A percentile compares a stretch with the other conserved stretches of the same genome.
Evolutionary conservation across 2,797 vertebrate species (phyloP).

Genomic region (Poeciliopsis gracilis): DNA sequence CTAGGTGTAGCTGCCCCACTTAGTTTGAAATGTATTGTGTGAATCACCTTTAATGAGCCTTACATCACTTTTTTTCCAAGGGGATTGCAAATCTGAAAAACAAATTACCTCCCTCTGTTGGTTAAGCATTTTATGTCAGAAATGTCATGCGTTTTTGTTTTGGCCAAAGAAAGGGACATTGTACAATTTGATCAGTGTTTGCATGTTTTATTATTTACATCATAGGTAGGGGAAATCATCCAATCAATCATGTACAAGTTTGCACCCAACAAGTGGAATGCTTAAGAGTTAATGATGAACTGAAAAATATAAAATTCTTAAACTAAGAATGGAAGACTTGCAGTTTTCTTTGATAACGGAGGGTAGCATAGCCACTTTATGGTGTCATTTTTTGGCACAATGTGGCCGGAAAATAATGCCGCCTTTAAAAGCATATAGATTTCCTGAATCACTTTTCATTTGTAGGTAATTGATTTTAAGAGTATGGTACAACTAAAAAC

Average conservation of each 20-base stretch:
- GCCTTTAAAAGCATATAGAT: too few species aligned
- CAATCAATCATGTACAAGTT: background rate
- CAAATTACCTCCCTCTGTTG: background rate
- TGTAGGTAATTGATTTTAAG: too few species aligned
- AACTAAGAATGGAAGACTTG: background rate
- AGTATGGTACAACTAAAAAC: too few species aligned
- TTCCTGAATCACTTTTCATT: too few species aligned
- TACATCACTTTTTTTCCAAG: constrained; percentile 24
- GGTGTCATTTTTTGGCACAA: too few species aligned
- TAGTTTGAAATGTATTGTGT: constrained; percentile 29
- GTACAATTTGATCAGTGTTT: background rate
- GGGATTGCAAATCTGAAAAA: constrained; percentile 15
- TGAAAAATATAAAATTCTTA: background rate
- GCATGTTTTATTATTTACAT: background rate
- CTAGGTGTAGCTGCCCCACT: constrained; percentile 38
- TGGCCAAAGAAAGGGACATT: background rate
- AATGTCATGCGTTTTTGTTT: background rate
- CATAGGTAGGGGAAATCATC: background rate
- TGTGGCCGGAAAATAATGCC: too few species aligned
- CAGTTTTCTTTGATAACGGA: too few species aligned
- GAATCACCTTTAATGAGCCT: constrained; percentile 53
- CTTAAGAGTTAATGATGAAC: background rate
- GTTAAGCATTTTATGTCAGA: background rate
- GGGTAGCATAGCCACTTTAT: too few species aligned
- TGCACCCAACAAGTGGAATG: background rate